phyloP scores from a whole-genome alignment of 2,113 vertebrate species.

The Diadophis punctatus region DNA sequence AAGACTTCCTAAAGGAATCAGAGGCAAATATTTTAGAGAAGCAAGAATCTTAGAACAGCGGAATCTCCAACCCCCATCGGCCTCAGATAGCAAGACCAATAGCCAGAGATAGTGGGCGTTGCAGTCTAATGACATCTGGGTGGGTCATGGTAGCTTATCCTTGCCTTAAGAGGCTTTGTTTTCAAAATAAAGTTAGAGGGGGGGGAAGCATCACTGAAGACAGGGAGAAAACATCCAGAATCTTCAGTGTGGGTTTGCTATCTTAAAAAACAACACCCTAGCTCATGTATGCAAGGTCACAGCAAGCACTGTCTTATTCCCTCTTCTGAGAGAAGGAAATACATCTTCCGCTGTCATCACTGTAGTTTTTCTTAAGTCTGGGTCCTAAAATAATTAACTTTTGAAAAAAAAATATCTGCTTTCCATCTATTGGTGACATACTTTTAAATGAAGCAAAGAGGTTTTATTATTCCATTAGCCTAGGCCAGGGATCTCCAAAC shows the following conservation, averaged over 20 bases:
- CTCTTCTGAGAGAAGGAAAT: not conserved
- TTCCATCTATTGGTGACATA: not conserved
- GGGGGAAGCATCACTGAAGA: not conserved
- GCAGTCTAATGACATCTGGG: not conserved
- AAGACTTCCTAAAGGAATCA: not conserved
- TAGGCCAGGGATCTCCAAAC: not conserved
- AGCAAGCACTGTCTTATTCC: not conserved
- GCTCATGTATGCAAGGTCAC: not conserved
- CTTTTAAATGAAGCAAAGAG: not conserved
- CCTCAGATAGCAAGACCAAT: not conserved
- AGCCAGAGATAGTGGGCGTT: not conserved
- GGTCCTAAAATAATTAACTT: not conserved
- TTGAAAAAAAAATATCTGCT: not conserved
- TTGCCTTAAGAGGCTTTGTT: no score
- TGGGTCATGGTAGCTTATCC: no score
- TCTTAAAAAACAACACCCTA: not conserved
- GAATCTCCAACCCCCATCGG: not conserved
- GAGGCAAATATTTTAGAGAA: not conserved
- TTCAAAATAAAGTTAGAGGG: not conserved
- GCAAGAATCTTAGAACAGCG: not conserved
- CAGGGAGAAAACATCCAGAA: not conserved
- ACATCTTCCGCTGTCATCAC: not conserved
- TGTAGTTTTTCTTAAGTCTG: not conserved
- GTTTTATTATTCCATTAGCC: not conserved
- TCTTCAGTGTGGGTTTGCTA: not conserved